Base-by-base conservation (phyloP, 2,888 invertebrate species). In the Tillus elongatus region DNA sequence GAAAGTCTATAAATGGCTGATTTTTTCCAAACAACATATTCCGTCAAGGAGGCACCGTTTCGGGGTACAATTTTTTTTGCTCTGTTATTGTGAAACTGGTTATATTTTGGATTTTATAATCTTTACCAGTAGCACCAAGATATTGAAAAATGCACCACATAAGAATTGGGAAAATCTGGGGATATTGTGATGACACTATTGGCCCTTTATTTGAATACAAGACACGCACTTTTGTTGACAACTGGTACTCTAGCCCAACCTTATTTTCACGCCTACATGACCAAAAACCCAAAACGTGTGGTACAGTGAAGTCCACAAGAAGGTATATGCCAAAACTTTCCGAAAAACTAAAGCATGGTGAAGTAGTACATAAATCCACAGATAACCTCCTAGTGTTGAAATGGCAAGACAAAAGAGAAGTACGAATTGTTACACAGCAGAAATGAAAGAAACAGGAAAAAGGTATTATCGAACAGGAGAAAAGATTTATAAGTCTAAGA, bases 381-480 rank as follows among this genome's bases (percentile, higher is more conserved):
- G 27, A 39, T 12, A 35, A 33, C n/a, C 13, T 51, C 28, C n/a
- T 52, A 12, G 49, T 44, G n/a, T 13, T 52, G 24, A 55, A 57
- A 42, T 57, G 54, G 53, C 33, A 36, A 13, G 51, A 57, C 29
- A 53, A 50, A 39, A 31, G 49, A 29, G 48, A 54, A 16, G 50
- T 53, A 8, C 31, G 42, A 30, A 46, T 48, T 42, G 39, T 14
- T 30, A 35, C 15, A 33, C 11, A 29, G 4, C 4, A 6, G 9
- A 10, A 6, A 29, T 44, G 30, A 16, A 28, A 12, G 31, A 30
- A 15, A 50, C 46, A 14, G 35, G 30, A n/a, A 44, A 45, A 40
- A 41, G 26, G 13, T 36, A 42, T 31, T 19, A 12, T 14, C 36
- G 13, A 30, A 51, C 45, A 8, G 33, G 35, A 24, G 32, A 42